Evolutionary conservation across 2,113 vertebrate genomes (phyloP), one percentile per base, ranked within the genome.

Genomic region (Indri indri): DNA sequence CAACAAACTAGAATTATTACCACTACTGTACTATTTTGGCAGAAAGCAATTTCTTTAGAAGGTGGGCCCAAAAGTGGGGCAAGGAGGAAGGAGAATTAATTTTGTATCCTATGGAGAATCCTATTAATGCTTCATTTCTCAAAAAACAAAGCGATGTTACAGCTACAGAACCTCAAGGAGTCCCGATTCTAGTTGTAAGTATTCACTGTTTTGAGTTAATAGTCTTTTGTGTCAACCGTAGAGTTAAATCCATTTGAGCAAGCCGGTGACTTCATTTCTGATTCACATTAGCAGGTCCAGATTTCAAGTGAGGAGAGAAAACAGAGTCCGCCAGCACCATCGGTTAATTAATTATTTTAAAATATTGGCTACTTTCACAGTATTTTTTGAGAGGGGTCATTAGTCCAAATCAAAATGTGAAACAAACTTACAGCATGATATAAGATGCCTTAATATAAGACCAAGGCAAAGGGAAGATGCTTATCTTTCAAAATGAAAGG

Each of bases 341-440:
- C 76, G 63, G 65, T 63, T 81, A 89, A 23, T 65, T 82, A 88
- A 34, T n/a, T 94, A 94, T 87, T 97, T 98, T 90, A 97, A 97
- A 98, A 66, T 83, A 98, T 6, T 81, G 95, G 59, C 94, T 90
- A 61, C 86, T 98, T 90, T 42, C 50, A 23, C 34, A 50, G 88
- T 83, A 68, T 74, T 74, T 96, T 90, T 83, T 90, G 71, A 92
- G 57, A 96, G 95, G 47, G 68, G 76, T 84, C 81, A 92, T 92
- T 94, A 88, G 71, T 89, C 92, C 94, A 93, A 93, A 97, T 94
- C 74, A 95, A 96, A 98, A 97, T 5, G 6, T 79, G 70, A 96
- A 86, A 17, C 63, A 98, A 88, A 94, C 66, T 77, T 95, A 70
- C 11, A 95, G 76, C 14, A 3, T 76, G 82, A 88, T 27, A 66